Conservation (phyloP, 2,888 invertebrate species). For the Pollenia griseotomentosa region DNA sequence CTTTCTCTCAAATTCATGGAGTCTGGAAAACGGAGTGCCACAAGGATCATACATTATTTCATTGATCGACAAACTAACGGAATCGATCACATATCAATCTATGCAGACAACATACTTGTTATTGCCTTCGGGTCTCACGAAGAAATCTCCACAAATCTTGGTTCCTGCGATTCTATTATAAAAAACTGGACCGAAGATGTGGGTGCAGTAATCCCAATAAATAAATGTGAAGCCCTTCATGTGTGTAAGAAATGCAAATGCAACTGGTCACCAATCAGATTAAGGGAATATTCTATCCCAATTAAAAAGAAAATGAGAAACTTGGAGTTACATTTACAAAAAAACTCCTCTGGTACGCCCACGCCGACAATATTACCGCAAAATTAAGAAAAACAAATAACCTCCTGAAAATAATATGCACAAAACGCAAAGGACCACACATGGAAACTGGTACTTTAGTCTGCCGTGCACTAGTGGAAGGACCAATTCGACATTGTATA, state of each 20-base stretch:
- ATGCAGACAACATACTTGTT: slow-evolving; percentile 55
- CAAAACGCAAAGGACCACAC: slow-evolving; percentile 29
- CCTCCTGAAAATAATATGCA: slow-evolving; percentile 24
- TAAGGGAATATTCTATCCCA: background rate
- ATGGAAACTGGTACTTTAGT: slow-evolving; percentile 26
- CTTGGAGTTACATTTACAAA: slow-evolving; percentile 46
- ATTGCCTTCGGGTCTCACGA: slow-evolving; percentile 39
- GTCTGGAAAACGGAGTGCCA: background rate
- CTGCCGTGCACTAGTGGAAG: background rate
- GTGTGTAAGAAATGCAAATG: slow-evolving; percentile 41
- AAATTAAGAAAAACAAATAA: slow-evolving; percentile 33
- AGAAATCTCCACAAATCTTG: background rate
- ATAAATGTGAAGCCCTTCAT: slow-evolving; percentile 29
- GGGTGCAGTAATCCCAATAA: slow-evolving; percentile 24
- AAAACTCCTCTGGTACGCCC: slow-evolving; percentile 58
- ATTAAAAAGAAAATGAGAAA: slow-evolving; percentile 21
- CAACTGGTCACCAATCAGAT: background rate
- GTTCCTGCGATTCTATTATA: slow-evolving; percentile 5
- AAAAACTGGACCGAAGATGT: background rate
- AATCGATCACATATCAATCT: slow-evolving; percentile 36
- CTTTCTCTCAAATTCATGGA: background rate
- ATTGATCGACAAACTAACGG: background rate
- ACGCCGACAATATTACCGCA: background rate
- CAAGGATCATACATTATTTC: slow-evolving; percentile 34
- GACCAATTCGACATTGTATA: slow-evolving; percentile 20